Evolutionary conservation across 2,113 vertebrate species (phyloP), one percentile per base, ranked within the genome.

Genomic region (Bombycilla garrulus): DNA sequence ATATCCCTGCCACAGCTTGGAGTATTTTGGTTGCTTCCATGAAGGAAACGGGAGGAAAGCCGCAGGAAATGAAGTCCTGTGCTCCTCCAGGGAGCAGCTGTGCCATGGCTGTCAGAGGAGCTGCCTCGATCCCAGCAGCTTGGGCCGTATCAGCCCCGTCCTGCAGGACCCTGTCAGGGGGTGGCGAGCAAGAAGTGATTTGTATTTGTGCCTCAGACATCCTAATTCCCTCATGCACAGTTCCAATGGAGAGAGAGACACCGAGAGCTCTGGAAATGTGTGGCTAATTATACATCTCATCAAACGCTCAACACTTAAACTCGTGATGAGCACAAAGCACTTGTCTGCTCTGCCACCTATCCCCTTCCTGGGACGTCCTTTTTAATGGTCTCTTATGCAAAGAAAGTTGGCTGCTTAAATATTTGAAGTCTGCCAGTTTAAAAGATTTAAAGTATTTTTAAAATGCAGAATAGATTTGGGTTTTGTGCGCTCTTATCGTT

Each of bases 261-360:
- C 94, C 88, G 12, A 90, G 93, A 92, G 95, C 92, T 94, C 95
- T 93, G 74, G 91, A 95, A 95, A 96, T 53, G 88, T 76, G 92
- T 25, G 92, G 88, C 96, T 97, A 97, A 97, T 96, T 96, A 97
- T 78, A 93, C 92, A 93, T 96, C 95, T 97, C 94, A 96, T 97
- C 95, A 95, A 95, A 96, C 3, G 84, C 95, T 94, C 93, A 67
- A 91, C 93, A 91, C 95, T 97, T 92, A 64, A 5, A 57, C 15
- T 60, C 26, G 25, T 18, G 81, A 96, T 69, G 86, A 97, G 90
- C 93, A 93, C 93, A 95, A 91, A 96, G 95, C 93, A 92, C 93
- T 97, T 93, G 92, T 96, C 96, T 94, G 20, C 90, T 51, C 88
- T 4, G 0, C 81, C 92, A 95, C 93, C 95, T 94, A 78, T 84